A percentile compares a stretch with the other conserved stretches of the same genome.
Conservation (phyloP, 2,113 vertebrate genomes). For the Carlito syrichta region DNA sequence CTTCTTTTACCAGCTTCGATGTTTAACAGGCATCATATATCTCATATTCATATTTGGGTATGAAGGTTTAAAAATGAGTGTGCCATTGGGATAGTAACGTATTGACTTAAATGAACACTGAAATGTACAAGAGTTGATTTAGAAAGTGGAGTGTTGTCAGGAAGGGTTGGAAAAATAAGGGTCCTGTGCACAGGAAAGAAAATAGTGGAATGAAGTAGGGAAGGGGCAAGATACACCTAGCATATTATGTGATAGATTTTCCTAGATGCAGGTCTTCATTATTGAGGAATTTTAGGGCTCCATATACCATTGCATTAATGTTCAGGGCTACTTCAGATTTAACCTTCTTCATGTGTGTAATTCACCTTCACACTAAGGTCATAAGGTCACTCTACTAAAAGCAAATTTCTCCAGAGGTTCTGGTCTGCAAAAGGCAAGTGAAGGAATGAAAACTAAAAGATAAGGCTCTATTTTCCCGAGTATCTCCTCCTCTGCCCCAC, state of each 20-base stretch:
- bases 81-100: neutral
- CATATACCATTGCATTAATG: neutral
- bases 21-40: neutral
- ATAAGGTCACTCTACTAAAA: neutral
- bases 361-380: neutral
- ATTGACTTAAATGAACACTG: conserved; percentile 3
- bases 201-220: neutral
- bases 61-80: neutral
- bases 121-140: neutral
- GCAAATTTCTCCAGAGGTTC: neutral
- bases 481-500: neutral
- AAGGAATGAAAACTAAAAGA: neutral
- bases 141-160: neutral
- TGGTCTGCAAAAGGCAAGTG: neutral
- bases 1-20: neutral
- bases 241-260: neutral
- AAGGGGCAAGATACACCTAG: neutral
- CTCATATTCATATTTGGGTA: neutral
- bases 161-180: neutral
- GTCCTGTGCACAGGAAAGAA: neutral
- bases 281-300: neutral
- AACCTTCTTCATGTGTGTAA: neutral
- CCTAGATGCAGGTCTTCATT: neutral
- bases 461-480: neutral
- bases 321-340: neutral